Evolutionary conservation across 2,888 invertebrate genomes (phyloP).

Genomic region (Diarsia rubi): DNA sequence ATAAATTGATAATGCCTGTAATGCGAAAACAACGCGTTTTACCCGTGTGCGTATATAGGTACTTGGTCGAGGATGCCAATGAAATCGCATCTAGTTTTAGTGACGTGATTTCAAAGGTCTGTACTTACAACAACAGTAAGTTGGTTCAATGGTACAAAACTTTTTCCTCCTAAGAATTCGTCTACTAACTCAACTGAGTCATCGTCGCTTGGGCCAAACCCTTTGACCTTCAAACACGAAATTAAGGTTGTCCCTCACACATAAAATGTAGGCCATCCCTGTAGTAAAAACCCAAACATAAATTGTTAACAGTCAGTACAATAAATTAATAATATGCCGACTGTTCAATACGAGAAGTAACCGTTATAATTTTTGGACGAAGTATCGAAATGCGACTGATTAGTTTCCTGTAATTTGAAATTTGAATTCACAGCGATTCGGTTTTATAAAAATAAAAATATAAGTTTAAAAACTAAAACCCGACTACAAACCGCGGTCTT

Average conservation of each 20-base stretch:
- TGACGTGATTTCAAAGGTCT: neutral
- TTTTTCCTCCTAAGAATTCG: neutral
- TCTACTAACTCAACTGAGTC: conserved; percentile 42
- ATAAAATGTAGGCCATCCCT: conserved; percentile 47
- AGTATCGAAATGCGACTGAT: neutral
- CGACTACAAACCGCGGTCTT: too few relatives aligned
- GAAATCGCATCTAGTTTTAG: neutral
- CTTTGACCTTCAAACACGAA: conserved; percentile 63
- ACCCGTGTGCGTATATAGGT: neutral
- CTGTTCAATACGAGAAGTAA: conserved; percentile 4
- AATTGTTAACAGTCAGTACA: conserved; percentile 11
- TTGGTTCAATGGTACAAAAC: conserved; percentile 4
- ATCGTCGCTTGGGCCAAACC: conserved; percentile 57
- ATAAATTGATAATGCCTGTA: neutral
- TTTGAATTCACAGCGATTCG: neutral
- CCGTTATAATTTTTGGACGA: neutral
- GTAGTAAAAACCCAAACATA: conserved; percentile 46
- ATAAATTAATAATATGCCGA: conserved; percentile 33
- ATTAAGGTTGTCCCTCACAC: conserved; percentile 49
- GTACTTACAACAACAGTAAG: conserved; percentile 9
- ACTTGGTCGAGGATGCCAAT: neutral
- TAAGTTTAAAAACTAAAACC: too few relatives aligned
- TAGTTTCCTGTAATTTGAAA: neutral
- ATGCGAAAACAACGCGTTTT: neutral
- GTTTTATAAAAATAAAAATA: too few relatives aligned